Percentiles rank a stretch among this genome's conserved stretches.
Evolutionary conservation across 2,888 invertebrate genomes (phyloP).

Genomic region (Lochmaea crataegi): DNA sequence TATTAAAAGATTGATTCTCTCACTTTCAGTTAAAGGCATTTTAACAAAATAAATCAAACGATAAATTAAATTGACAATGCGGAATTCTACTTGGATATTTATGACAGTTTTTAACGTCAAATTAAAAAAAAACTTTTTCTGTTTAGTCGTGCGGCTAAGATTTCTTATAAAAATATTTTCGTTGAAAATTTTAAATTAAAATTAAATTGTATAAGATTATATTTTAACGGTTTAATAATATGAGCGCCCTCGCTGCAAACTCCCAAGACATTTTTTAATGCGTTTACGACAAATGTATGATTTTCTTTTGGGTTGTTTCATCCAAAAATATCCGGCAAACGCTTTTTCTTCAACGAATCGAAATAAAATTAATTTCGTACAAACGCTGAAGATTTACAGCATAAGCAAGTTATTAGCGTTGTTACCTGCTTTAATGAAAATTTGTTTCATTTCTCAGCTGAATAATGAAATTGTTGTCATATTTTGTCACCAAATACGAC

Average conservation of each 20-base stretch:
- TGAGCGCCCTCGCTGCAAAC: neutral
- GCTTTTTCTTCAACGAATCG: neutral
- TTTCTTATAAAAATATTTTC: no score
- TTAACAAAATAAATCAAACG: no score
- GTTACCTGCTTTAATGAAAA: slow-evolving; percentile 14
- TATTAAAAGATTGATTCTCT: no score
- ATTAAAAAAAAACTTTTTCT: no score
- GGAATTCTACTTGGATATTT: no score
- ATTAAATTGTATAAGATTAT: no score
- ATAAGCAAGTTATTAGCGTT: slow-evolving; percentile 10
- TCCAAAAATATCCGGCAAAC: slow-evolving; percentile 2
- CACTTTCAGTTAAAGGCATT: no score
- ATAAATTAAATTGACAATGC: no score
- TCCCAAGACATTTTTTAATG: neutral
- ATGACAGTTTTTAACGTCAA: no score
- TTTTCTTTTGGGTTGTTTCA: neutral
- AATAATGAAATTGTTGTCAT: slow-evolving; percentile 11
- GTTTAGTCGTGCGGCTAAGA: no score
- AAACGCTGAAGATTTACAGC: slow-evolving; percentile 6
- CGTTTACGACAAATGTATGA: neutral
- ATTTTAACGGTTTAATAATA: no score
- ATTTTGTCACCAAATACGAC: slow-evolving; percentile 3
- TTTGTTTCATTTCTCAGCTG: neutral
- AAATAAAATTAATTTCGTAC: slow-evolving; percentile 7
- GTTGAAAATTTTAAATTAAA: no score